Conservation (phyloP, 1,140 invertebrate genomes). For the Eupeodes corollae region DNA sequence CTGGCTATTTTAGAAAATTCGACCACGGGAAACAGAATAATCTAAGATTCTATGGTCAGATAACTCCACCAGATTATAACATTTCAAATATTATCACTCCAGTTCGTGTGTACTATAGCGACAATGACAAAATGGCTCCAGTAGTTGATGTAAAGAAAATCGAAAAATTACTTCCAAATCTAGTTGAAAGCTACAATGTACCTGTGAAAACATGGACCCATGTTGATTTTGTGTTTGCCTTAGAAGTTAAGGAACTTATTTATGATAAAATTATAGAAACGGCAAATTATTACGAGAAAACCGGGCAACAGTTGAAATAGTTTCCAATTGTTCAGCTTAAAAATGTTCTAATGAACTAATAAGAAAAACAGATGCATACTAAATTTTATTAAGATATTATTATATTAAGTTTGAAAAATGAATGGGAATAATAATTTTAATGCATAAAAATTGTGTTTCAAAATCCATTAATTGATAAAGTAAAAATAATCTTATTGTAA, state of each 20-base stretch:
- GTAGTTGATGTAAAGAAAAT: constrained; percentile 49
- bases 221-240: constrained; percentile 46
- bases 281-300: too few species aligned
- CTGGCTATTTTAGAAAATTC: constrained; percentile 29
- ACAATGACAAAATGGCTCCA: constrained; percentile 45
- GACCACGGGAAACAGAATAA: constrained; percentile 40
- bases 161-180: constrained; percentile 19
- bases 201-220: constrained; percentile 45
- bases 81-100: constrained; percentile 46
- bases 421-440: too few species aligned
- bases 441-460: too few species aligned
- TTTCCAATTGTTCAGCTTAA: too few species aligned
- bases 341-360: too few species aligned
- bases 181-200: constrained; percentile 40
- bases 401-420: too few species aligned
- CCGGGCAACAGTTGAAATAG: too few species aligned
- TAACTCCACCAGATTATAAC: constrained; percentile 44
- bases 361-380: too few species aligned
- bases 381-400: too few species aligned
- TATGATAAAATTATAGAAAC: constrained; percentile 34
- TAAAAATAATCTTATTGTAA: too few species aligned
- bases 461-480: too few species aligned
- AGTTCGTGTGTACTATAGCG: constrained; percentile 46
- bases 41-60: constrained; percentile 36
- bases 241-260: constrained; percentile 37